Percentiles rank a stretch among this genome's conserved stretches.
Evolutionary conservation across 2,113 vertebrate species (phyloP).

Genomic region (Misgurnus mizolepis): DNA sequence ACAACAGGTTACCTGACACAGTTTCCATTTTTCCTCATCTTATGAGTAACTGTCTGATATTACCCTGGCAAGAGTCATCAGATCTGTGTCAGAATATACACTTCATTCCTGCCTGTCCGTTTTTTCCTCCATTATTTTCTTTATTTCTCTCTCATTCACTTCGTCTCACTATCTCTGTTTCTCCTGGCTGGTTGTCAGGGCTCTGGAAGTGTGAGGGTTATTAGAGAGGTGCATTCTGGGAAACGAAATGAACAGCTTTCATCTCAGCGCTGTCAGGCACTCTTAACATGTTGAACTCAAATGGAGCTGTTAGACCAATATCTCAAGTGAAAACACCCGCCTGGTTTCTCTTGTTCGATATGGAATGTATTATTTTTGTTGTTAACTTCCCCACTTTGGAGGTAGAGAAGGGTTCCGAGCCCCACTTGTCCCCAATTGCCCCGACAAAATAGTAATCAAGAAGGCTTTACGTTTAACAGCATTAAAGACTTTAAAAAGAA

Average conservation of each 20-base stretch:
- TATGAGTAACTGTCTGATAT: constrained; percentile 21
- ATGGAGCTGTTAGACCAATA: not conserved
- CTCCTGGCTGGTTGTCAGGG: constrained; percentile 28
- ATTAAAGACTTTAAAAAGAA: too few species aligned
- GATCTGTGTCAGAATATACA: constrained; percentile 16
- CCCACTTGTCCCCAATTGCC: too few species aligned
- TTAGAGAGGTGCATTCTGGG: constrained; percentile 32
- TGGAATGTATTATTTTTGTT: too few species aligned
- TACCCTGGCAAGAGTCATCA: constrained; percentile 9
- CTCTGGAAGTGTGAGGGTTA: not conserved
- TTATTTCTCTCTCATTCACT: not conserved
- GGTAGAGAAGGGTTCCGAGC: too few species aligned
- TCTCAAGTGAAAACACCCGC: not conserved
- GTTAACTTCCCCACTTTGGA: too few species aligned
- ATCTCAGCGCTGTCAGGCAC: not conserved
- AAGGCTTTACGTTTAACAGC: too few species aligned
- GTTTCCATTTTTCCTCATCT: constrained; percentile 12
- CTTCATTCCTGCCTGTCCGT: not conserved
- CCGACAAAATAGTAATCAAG: too few species aligned
- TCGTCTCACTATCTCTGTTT: not conserved
- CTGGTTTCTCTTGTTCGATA: not conserved
- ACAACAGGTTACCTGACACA: constrained; percentile 26
- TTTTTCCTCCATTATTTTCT: constrained; percentile 3
- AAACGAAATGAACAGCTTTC: not conserved
- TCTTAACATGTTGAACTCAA: not conserved